These are phyloP conservation scores for Chromobotia macracanthus DNA, from an alignment of 2,797 vertebrate species.

Conservation along the genomic window DNA sequence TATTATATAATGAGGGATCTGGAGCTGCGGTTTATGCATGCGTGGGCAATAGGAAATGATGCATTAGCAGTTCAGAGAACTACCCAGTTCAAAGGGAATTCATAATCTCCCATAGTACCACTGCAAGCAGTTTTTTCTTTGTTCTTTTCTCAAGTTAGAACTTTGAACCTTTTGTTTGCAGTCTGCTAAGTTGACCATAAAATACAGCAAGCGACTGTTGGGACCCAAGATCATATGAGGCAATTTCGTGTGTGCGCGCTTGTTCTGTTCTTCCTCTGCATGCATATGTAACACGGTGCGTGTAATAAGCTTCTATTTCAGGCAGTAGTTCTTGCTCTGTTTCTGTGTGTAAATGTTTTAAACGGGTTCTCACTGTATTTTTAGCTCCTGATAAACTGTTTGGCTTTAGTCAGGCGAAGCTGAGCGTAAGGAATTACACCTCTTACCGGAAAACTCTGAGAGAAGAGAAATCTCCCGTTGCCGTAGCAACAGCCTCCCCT, in stretches of 20 bases:
- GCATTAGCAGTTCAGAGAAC: conserved; percentile 60
- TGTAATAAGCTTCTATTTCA: conserved; percentile 6
- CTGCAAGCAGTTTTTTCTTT: conserved; percentile 55
- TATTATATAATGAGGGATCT: conserved; percentile 27
- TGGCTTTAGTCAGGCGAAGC: conserved; percentile 28
- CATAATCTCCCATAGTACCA: conserved; percentile 61
- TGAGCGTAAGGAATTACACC: conserved; percentile 20
- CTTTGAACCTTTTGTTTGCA: conserved; percentile 49
- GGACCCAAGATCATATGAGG: not conserved
- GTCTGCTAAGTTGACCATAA: conserved; percentile 15
- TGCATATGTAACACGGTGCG: not conserved
- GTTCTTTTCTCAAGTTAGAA: conserved; percentile 36
- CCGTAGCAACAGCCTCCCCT: conserved; percentile 30
- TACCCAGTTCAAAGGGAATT: conserved; percentile 66
- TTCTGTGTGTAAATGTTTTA: not conserved
- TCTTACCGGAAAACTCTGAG: conserved; percentile 6
- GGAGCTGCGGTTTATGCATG: conserved; percentile 30
- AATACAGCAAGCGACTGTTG: not conserved
- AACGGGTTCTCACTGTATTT: conserved; percentile 12
- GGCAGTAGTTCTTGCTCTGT: not conserved
- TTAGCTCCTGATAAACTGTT: conserved; percentile 28
- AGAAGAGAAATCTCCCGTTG: conserved; percentile 27
- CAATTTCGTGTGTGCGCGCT: not conserved
- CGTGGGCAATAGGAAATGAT: conserved; percentile 59
- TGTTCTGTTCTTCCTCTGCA: not conserved